A percentile compares a stretch with the other conserved stretches of the same genome.
Conservation (phyloP, 2,797 vertebrate genomes). For the Helicolenus hilgendorfi region DNA sequence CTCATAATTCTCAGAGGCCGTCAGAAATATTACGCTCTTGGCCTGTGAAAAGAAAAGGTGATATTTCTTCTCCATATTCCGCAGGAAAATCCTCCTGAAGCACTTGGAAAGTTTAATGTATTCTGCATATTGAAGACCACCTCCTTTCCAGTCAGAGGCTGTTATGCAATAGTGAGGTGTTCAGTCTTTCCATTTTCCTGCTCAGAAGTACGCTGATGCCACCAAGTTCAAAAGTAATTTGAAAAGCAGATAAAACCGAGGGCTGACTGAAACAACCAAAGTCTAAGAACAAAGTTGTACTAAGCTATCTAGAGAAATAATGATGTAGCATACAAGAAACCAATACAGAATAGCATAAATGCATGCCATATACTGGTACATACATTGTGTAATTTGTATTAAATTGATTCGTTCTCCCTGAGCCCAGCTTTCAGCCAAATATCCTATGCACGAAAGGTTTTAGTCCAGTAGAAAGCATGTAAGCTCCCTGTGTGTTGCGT, state of each 20-base stretch:
- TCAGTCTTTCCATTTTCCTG: slow-evolving; percentile 85
- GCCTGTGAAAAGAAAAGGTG: slow-evolving; percentile 48
- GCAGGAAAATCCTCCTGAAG: slow-evolving; percentile 75
- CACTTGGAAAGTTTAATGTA: slow-evolving; percentile 83
- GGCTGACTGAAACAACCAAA: slow-evolving; percentile 29
- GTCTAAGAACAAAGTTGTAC: background rate
- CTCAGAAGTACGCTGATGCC: slow-evolving; percentile 71
- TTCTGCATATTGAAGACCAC: slow-evolving; percentile 83
- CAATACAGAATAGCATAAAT: background rate
- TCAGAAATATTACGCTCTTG: slow-evolving; percentile 40
- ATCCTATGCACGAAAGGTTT: background rate
- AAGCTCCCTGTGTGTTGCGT: background rate
- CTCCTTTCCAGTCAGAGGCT: slow-evolving; percentile 64
- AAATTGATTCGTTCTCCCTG: background rate
- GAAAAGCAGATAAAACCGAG: slow-evolving; percentile 74
- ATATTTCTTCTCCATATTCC: slow-evolving; percentile 55
- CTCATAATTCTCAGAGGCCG: slow-evolving; percentile 35
- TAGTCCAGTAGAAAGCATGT: background rate
- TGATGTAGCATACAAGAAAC: background rate
- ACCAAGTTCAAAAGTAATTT: slow-evolving; percentile 79
- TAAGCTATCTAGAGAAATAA: background rate
- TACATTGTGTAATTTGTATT: background rate
- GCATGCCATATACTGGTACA: background rate
- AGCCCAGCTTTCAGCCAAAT: background rate
- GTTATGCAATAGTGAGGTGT: slow-evolving; percentile 83